Evolutionary conservation across 2,888 invertebrate genomes (phyloP), one percentile per base, ranked within the genome.

Genomic region (Lamproptera curius): DNA sequence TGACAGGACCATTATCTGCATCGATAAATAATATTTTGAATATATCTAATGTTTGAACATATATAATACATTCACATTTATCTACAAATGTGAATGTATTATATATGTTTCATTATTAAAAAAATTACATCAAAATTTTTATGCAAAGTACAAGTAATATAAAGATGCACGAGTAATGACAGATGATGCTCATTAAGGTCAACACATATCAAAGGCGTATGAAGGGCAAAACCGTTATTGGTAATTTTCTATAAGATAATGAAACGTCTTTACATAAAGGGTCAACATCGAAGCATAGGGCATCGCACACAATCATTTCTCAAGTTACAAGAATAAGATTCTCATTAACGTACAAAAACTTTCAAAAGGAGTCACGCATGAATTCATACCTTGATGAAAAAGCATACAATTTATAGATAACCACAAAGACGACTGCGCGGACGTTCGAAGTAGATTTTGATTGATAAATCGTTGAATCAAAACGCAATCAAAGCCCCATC

Each of bases 391-490:
- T 57, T 65, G 67, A 73, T 73, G 58, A 67, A 65, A 68, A 64
- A 48, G 54, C 52, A 42, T 48, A 62, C 65, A 72, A 54, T 55
- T 62, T 51, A 54, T 57, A 54, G 51, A 51, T 58, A 57, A 62
- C 59, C 56, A 57, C 56, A 58, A 54, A 63, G 62, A 58, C 61
- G 62, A 57, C 52, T 53, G 46, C 55, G 44, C 37, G 46, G 49
- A 41, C 31, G 28, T 45, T 48, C 46, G 54, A 55, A 56, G 53
- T 57, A 62, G 59, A 55, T 53, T 70, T 67, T 72, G 68, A 74
- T 72, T 76, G 70, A 78, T 78, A 73, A 73, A 66, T 63, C 66
- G 58, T 66, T 70, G 73, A 70, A 74, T 77, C 75, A 71, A 72
- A 67, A 56, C 56, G 61, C 67, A 63, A 76, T 82, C 73, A 76